Percentiles rank a stretch among this genome's conserved stretches.
Evolutionary conservation across 1,140 invertebrate genomes (phyloP).

Genomic region (Apis dorsata): DNA sequence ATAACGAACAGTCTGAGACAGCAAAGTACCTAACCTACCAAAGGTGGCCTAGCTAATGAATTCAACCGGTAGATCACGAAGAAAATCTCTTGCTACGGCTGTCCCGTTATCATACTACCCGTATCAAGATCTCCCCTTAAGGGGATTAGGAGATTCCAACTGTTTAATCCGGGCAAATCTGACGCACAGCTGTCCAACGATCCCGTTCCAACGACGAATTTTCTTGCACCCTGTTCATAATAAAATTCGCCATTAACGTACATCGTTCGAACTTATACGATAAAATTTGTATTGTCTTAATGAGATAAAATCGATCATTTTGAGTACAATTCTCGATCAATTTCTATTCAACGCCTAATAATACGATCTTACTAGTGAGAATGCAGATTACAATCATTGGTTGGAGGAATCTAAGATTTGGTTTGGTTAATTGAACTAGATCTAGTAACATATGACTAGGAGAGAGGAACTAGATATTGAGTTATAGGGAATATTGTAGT

Average conservation of each 20-base stretch:
- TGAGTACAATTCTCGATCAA: background rate
- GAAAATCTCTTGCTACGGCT: conserved; percentile 11
- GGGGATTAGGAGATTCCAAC: background rate
- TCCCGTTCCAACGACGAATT: background rate
- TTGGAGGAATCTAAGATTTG: too few species aligned
- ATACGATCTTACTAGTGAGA: too few species aligned
- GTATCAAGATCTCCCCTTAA: background rate
- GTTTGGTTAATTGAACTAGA: too few species aligned
- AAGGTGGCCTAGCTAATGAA: background rate
- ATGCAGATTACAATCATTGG: too few species aligned
- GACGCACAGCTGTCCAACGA: conserved; percentile 5
- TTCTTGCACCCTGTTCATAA: background rate
- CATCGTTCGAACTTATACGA: background rate
- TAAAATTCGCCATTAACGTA: background rate
- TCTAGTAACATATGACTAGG: too few species aligned
- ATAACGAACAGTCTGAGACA: background rate
- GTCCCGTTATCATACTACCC: background rate
- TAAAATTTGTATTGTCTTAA: background rate
- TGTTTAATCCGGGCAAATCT: background rate
- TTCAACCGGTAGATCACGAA: conserved; percentile 6
- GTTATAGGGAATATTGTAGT: too few species aligned
- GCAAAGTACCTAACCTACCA: background rate
- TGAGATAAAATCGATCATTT: background rate
- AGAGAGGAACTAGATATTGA: too few species aligned
- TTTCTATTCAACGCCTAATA: background rate